These are phyloP conservation scores for Drosophila acutilabella DNA, from an alignment of 2,888 invertebrate genomes.

Conservation along the genomic window DNA sequence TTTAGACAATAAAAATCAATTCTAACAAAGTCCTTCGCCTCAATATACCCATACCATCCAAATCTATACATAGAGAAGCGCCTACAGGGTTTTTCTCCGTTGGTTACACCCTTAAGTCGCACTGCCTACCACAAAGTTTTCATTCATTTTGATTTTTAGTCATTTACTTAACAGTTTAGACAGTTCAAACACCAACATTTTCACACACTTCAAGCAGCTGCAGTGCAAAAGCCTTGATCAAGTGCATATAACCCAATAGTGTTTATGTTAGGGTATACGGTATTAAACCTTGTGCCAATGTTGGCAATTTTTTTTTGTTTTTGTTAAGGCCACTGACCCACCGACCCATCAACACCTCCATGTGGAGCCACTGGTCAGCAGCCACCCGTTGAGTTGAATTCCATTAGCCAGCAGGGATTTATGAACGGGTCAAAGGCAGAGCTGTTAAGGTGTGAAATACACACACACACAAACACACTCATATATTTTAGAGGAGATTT, in stretches of 20 bases:
- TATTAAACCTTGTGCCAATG: conserved; percentile 15
- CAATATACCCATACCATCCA: no score
- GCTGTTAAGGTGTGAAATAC: conserved; percentile 28
- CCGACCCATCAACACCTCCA: neutral
- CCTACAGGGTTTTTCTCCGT: neutral
- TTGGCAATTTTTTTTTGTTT: conserved; percentile 7
- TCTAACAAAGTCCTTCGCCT: no score
- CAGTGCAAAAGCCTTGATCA: neutral
- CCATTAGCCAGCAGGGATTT: conserved; percentile 22
- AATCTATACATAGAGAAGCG: no score
- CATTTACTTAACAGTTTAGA: neutral
- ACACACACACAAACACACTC: conserved; percentile 3
- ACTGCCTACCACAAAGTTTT: neutral
- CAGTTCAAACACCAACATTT: neutral
- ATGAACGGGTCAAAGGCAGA: conserved; percentile 34
- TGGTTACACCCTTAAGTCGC: no score
- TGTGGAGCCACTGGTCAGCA: conserved; percentile 4
- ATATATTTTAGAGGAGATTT: conserved; percentile 17
- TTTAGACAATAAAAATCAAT: no score
- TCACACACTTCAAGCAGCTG: neutral
- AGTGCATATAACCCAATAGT: neutral
- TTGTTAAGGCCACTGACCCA: conserved; percentile 17
- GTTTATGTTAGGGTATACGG: neutral
- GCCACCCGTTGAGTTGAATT: conserved; percentile 24
- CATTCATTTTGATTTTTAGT: neutral